phyloP scores from a whole-genome alignment of 2,797 vertebrate genomes.

The Ctenopoma multispine region DNA sequence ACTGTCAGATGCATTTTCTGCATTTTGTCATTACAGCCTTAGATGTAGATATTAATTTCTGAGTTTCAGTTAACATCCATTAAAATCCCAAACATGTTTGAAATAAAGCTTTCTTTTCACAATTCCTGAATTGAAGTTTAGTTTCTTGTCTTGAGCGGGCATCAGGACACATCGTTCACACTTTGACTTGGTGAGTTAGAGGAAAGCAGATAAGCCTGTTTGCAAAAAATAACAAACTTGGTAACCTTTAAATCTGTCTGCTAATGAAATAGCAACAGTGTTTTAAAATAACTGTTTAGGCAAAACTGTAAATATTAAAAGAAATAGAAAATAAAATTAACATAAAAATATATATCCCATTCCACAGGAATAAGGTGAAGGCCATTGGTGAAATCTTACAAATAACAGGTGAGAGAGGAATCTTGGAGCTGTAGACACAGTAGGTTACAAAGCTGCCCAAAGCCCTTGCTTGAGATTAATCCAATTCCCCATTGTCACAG shows the following conservation, averaged over 20 bases:
- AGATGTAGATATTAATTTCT: background rate
- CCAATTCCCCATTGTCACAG: conserved; percentile 48
- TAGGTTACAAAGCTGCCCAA: conserved; percentile 20
- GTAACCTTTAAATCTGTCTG: conserved; percentile 33
- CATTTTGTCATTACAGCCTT: background rate
- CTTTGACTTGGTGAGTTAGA: background rate
- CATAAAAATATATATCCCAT: conserved; percentile 45
- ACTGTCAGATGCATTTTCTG: conserved; percentile 18
- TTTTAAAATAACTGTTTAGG: conserved; percentile 1
- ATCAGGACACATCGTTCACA: conserved; percentile 1
- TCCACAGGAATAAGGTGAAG: conserved; percentile 74
- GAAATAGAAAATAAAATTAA: conserved; percentile 41
- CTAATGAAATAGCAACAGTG: background rate
- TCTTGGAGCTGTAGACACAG: conserved; percentile 10
- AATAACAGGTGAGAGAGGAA: conserved; percentile 22
- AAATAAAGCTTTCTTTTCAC: conserved; percentile 32
- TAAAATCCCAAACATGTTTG: background rate
- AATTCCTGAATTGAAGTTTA: conserved; percentile 5
- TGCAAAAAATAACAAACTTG: conserved; percentile 6
- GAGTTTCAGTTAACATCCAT: conserved; percentile 1
- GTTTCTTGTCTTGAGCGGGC: conserved; percentile 6
- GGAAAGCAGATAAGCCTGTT: conserved; percentile 29
- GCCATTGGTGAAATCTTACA: conserved; percentile 41
- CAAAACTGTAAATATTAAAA: conserved; percentile 36
- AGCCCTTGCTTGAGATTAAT: conserved; percentile 41